Evolutionary conservation across 2,888 invertebrate species (phyloP).

Genomic region (Clusia tigrina): DNA sequence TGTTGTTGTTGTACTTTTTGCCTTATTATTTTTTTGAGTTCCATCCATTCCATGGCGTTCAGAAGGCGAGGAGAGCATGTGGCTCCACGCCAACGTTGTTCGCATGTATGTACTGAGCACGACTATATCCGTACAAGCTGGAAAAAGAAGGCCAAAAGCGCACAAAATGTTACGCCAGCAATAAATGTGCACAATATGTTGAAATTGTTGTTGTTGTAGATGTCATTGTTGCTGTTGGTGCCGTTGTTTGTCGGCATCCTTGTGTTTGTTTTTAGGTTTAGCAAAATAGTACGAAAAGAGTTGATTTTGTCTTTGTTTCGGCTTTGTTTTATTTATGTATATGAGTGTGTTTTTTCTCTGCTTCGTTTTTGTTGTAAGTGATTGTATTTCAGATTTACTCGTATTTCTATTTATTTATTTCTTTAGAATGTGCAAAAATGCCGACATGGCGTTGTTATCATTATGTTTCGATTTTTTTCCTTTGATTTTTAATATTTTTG

Average conservation of each 20-base stretch:
- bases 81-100: neutral
- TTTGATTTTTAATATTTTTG: neutral
- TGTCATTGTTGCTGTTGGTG: neutral
- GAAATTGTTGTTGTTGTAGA: neutral
- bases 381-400: neutral
- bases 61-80: neutral
- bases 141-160: neutral
- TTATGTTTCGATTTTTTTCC: neutral
- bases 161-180: conserved; percentile 5
- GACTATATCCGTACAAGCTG: too few relatives aligned
- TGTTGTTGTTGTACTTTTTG: neutral
- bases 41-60: too few relatives aligned
- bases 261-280: conserved; percentile 4
- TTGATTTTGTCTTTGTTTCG: neutral
- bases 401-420: neutral
- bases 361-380: neutral
- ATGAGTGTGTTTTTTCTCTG: neutral
- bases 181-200: conserved; percentile 6
- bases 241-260: neutral
- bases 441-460: conserved; percentile 3
- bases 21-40: too few relatives aligned
- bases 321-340: neutral
- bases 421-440: neutral
- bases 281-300: neutral
- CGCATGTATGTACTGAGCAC: too few relatives aligned